A percentile compares a stretch with the other conserved stretches of the same genome.
These are phyloP conservation scores for Eulemur macaco DNA, from an alignment of 2,113 vertebrate genomes.

Conservation along the genomic window DNA sequence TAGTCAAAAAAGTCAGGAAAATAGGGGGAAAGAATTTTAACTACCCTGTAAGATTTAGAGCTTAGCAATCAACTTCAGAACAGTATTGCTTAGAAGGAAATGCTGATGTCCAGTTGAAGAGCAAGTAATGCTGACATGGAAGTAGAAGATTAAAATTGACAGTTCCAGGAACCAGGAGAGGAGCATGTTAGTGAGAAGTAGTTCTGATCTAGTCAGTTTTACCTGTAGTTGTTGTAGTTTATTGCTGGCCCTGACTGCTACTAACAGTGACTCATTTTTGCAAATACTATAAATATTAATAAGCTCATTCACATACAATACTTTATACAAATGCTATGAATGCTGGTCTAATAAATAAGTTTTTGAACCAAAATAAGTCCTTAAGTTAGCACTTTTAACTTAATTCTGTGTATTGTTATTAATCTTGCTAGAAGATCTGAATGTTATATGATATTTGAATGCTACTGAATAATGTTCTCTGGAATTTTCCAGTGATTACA, in stretches of 20 bases:
- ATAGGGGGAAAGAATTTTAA: not conserved
- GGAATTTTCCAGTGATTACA: not conserved
- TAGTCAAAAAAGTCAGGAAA: not conserved
- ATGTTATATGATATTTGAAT: not conserved
- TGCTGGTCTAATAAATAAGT: not conserved
- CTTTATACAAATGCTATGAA: not conserved
- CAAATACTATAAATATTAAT: constrained; percentile 16
- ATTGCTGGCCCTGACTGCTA: not conserved
- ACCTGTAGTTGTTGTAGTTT: not conserved
- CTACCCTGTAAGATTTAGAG: not conserved
- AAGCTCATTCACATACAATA: not conserved
- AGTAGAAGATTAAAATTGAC: not conserved
- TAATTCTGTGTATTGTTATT: not conserved
- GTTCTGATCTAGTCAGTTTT: not conserved
- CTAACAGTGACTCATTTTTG: not conserved
- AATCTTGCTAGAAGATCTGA: not conserved
- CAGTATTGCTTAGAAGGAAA: not conserved
- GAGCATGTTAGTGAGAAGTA: not conserved
- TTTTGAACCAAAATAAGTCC: not conserved
- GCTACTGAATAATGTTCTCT: not conserved
- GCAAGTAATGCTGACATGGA: no score
- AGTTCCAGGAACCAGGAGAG: not conserved
- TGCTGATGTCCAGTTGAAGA: not conserved
- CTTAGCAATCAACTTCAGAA: not conserved
- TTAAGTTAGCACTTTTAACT: not conserved